These are phyloP conservation scores for Nipponacmea schrenckii DNA, from an alignment of 2,888 invertebrate species.

Conservation along the genomic window DNA sequence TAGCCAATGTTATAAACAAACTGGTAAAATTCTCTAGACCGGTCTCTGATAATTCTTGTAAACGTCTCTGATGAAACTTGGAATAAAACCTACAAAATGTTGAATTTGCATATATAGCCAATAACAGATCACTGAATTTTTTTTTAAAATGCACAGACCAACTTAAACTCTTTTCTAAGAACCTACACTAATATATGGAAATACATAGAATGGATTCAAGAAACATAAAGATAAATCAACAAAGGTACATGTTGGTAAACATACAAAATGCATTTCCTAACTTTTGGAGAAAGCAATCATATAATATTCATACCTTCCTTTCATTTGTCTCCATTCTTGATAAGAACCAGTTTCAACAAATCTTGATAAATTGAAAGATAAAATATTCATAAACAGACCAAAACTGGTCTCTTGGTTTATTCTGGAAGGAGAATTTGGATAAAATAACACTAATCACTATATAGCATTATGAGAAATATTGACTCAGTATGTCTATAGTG, in stretches of 20 bases:
- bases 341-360: constrained; percentile 34
- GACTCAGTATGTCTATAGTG: too few relatives aligned
- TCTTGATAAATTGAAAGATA: constrained; percentile 40
- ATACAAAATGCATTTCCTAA: too few relatives aligned
- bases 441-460: too few relatives aligned
- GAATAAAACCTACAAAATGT: constrained; percentile 51
- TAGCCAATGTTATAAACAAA: constrained; percentile 53
- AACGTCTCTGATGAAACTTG: constrained; percentile 57
- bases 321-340: constrained; percentile 55
- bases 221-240: too few relatives aligned
- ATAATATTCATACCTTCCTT: constrained; percentile 47
- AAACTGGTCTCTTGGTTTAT: constrained; percentile 49
- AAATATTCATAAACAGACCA: constrained; percentile 48
- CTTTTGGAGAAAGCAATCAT: too few relatives aligned
- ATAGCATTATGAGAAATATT: too few relatives aligned
- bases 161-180: neutral
- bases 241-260: too few relatives aligned
- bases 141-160: neutral
- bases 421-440: constrained; percentile 24
- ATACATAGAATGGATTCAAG: neutral
- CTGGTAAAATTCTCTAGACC: constrained; percentile 56
- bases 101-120: neutral
- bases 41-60: constrained; percentile 55
- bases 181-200: too few relatives aligned
- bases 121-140: neutral